Base-by-base conservation (phyloP, 2,113 vertebrate species). In the Nymphicus hollandicus region DNA sequence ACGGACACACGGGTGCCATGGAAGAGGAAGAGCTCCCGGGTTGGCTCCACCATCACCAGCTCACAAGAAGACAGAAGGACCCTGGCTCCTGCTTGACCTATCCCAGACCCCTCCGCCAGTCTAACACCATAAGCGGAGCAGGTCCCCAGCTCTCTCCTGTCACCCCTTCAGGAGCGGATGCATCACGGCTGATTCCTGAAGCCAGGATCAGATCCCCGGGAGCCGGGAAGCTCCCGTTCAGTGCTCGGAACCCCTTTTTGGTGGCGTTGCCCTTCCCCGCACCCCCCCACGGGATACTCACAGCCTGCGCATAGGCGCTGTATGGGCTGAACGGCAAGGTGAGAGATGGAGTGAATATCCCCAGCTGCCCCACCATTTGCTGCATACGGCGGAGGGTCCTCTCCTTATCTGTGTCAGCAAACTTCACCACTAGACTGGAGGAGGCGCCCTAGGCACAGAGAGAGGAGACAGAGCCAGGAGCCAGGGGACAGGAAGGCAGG, bases 301-400 rank as follows among this genome's bases (percentile, higher is more conserved):
- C 99, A 95, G 99, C 99, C 97, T 99, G 99, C 96, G 99, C 99
- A 91, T 99, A 99, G 94, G 99, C 99, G 97, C 99, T 99, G 98
- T 99, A 99, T 91, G 99, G 99, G 98, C 99, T 99, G 98, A 99
- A 99, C 96, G 99, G 99, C 97, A 99, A 98, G 86, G 99, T 98
- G 86, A 99, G 98, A 93, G 99, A 99, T 1, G 99, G 99, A 84
- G 99, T 99, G 97, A 99, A 98, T 98, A 99, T 99, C 92, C 99
- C 99, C 96, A 99, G 99, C 98, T 99, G 99, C 89, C 99, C 99
- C 92, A 99, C 99, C 99, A 99, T 99, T 98, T 99, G 99, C 97
- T 99, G 99, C 99, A 99, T 99, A 79, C 99, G 99, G 63, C 99
- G 98, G 78, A 99, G 98, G 49, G 99, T 99, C 97, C 99, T 98